phyloP scores from a whole-genome alignment of 2,113 vertebrate genomes.

The Melanotaenia duboulayi region DNA sequence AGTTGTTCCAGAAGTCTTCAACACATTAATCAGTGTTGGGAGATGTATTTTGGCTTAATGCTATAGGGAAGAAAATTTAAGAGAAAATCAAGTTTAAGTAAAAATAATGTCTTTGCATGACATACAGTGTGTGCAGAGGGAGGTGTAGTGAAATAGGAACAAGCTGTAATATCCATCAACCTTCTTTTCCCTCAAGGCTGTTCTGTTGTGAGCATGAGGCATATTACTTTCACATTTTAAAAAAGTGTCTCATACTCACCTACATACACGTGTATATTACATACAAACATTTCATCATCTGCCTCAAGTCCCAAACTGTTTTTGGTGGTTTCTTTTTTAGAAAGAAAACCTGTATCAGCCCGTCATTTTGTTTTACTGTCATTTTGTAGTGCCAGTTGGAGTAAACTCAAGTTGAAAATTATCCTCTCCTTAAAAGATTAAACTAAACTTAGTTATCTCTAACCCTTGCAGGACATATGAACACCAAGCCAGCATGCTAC shows the following conservation, averaged over 20 bases:
- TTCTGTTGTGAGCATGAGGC: neutral
- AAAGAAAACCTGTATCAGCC: neutral
- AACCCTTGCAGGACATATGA: constrained; percentile 84
- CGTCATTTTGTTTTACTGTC: constrained; percentile 6
- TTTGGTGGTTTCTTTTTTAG: neutral
- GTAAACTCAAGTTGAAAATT: neutral
- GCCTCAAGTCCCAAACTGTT: neutral
- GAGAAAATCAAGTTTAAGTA: neutral
- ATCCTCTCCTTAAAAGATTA: neutral
- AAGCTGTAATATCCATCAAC: neutral
- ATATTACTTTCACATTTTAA: constrained; percentile 3
- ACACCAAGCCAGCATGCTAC: constrained; percentile 85
- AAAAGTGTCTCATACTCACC: constrained; percentile 21
- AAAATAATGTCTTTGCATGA: neutral
- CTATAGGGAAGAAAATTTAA: neutral
- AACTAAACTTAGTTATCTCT: constrained; percentile 2
- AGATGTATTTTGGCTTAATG: neutral
- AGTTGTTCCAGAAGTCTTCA: neutral
- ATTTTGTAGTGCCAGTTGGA: neutral
- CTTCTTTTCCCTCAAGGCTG: neutral
- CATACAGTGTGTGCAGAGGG: neutral
- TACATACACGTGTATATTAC: neutral
- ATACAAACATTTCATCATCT: constrained; percentile 11
- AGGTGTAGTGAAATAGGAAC: neutral
- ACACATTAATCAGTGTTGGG: neutral